Percentiles rank a stretch among this genome's conserved stretches.
phyloP scores from a whole-genome alignment of 1,140 invertebrate species.

The Euura lappo region DNA sequence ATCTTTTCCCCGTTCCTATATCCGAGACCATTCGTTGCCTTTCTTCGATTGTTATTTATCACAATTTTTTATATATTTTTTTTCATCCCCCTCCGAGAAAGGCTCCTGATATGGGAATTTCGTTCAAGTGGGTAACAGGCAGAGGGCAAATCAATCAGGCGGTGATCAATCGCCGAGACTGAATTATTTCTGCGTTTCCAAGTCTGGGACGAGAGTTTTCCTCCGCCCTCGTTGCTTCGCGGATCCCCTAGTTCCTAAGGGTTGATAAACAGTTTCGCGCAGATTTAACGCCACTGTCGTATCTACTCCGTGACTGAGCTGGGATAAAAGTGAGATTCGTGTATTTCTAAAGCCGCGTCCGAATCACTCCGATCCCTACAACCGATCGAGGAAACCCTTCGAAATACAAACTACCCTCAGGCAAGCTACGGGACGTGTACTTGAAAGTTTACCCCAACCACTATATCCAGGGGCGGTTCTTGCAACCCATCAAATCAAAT shows the following conservation, averaged over 20 bases:
- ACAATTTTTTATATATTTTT: background rate
- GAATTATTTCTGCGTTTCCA: background rate
- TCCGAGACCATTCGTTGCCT: slow-evolving; percentile 8
- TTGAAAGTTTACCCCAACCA: background rate
- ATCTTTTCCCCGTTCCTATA: slow-evolving; percentile 3
- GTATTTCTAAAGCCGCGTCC: background rate
- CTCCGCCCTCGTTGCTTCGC: background rate
- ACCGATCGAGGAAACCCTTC: background rate
- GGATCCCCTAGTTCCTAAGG: background rate
- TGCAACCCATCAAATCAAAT: too few relatives aligned
- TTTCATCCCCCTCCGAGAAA: background rate
- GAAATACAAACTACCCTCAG: background rate
- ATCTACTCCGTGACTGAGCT: background rate
- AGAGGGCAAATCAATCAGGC: slow-evolving; percentile 12
- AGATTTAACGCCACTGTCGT: background rate
- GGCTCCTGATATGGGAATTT: background rate
- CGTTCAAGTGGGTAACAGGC: background rate
- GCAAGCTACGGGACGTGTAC: background rate
- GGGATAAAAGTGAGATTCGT: slow-evolving; percentile 1
- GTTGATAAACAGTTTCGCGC: background rate
- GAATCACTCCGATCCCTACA: slow-evolving; percentile 1
- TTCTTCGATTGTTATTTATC: slow-evolving; percentile 7
- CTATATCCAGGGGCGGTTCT: background rate
- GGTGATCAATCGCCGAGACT: slow-evolving; percentile 9
- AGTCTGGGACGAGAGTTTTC: background rate